Percentiles rank a stretch among this genome's conserved stretches.
Evolutionary conservation across 2,113 vertebrate species (phyloP).

Genomic region (Cephalopholis sonnerati): DNA sequence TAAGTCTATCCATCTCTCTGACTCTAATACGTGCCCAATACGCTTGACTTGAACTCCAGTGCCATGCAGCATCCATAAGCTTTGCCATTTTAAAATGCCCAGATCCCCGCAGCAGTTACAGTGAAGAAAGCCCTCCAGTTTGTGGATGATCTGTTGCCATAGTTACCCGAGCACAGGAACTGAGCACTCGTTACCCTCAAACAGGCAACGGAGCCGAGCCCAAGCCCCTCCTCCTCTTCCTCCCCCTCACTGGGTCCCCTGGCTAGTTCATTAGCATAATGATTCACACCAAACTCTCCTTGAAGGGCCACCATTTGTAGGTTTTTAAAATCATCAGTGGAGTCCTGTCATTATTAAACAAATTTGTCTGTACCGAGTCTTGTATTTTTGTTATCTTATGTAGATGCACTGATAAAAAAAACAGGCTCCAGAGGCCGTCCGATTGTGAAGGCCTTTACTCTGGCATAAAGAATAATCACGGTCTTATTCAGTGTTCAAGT

Average conservation of each 20-base stretch:
- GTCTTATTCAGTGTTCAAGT: slow-evolving; percentile 54
- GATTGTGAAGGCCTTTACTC: slow-evolving; percentile 39
- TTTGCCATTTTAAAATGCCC: slow-evolving; percentile 69
- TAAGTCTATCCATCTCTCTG: slow-evolving; percentile 43
- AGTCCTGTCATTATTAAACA: slow-evolving; percentile 66
- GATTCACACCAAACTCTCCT: slow-evolving; percentile 81
- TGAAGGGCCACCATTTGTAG: slow-evolving; percentile 80
- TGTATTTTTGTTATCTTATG: slow-evolving; percentile 22
- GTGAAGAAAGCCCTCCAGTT: slow-evolving; percentile 78
- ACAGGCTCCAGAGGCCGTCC: slow-evolving; percentile 19
- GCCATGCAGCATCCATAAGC: slow-evolving; percentile 56
- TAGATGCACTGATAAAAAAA: slow-evolving; percentile 31
- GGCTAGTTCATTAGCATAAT: slow-evolving; percentile 83
- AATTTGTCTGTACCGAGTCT: slow-evolving; percentile 53
- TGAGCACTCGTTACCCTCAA: slow-evolving; percentile 69
- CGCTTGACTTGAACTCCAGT: slow-evolving; percentile 45
- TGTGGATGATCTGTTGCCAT: slow-evolving; percentile 83
- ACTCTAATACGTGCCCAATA: slow-evolving; percentile 29
- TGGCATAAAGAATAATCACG: slow-evolving; percentile 52
- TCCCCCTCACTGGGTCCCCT: slow-evolving; percentile 80
- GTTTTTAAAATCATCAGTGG: slow-evolving; percentile 72
- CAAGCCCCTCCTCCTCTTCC: slow-evolving; percentile 68
- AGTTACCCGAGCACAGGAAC: slow-evolving; percentile 78
- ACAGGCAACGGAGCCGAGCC: slow-evolving; percentile 70
- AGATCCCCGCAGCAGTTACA: slow-evolving; percentile 72